Base-by-base conservation (phyloP, 1,140 invertebrate species). In the Dreissena polymorpha region DNA sequence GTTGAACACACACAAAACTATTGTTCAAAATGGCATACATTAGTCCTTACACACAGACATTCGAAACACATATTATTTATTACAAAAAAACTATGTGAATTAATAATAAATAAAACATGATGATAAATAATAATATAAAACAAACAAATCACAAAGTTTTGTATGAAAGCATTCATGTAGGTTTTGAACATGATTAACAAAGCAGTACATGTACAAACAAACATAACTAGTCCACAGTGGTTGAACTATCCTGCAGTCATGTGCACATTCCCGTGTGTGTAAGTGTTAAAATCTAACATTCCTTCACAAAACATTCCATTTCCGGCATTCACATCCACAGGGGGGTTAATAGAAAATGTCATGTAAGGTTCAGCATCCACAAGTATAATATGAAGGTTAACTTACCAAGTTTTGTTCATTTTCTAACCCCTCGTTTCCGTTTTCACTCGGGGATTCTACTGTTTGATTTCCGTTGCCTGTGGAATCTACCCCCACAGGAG, bases 351-450 rank as follows among this genome's bases (percentile, higher is more conserved):
- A 39, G 39, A 39, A 39, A 5, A 39, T 39, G 39, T 39, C 39
- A 39, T 39, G 39, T 39, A 39, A 39, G 39, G 2, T 39, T 39
- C 39, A 39, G 39, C 39, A 39, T 39, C 39, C 39, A 39, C 39
- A 39, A 39, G 39, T 39, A 39, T 39, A 39, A 39, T 39, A 39
- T 39, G 2, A 60, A 60, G 53, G 68, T 71, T 80, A 71, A 80
- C 80, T 83, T 83, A 83, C 80, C 80, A 65, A 70, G 25, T 83
- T 83, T 53, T 83, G 80, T 65, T 83, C 80, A 80, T 80, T 80
- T 67, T 80, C 78, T 55, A 80, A 72, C 67, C 53, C 21, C 50
- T 80, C 78, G 50, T 57, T 80, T 55, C 78, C 78, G 53, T 80
- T 80, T 71, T 53, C 53, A 27, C 29, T 53, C 76, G 76, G 67